These are phyloP conservation scores for Isotomurus palustris DNA, from an alignment of 2,888 invertebrate genomes.

Conservation along the genomic window DNA sequence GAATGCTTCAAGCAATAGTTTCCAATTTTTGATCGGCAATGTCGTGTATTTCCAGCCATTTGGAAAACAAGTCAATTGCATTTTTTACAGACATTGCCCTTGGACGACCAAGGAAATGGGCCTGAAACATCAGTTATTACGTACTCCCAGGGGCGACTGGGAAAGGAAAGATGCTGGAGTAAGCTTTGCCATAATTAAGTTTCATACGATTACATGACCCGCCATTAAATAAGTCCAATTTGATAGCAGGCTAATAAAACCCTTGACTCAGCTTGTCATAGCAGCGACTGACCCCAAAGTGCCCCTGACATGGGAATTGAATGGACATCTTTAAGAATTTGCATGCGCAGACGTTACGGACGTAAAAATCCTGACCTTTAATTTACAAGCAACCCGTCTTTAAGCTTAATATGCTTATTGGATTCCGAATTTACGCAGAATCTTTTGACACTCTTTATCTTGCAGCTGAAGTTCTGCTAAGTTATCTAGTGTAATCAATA, in stretches of 20 bases:
- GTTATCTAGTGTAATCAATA: not conserved
- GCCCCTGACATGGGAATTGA: no score
- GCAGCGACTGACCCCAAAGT: not conserved
- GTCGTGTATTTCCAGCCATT: slow-evolving; percentile 39
- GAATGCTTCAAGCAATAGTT: slow-evolving; percentile 45
- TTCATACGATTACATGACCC: not conserved
- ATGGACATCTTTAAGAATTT: no score
- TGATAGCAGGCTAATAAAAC: slow-evolving; percentile 1
- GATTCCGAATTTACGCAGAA: not conserved
- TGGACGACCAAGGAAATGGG: slow-evolving; percentile 30
- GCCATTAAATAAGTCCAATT: not conserved
- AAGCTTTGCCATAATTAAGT: slow-evolving; percentile 6
- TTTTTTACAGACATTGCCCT: slow-evolving; percentile 33
- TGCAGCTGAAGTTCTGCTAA: not conserved
- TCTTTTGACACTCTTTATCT: not conserved
- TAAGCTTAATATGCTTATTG: not conserved
- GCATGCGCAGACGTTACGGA: not conserved
- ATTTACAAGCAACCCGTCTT: not conserved
- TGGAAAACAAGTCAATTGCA: slow-evolving; percentile 21
- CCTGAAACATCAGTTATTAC: slow-evolving; percentile 40
- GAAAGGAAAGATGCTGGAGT: slow-evolving; percentile 14
- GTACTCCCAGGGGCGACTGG: slow-evolving; percentile 36
- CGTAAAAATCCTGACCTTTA: not conserved
- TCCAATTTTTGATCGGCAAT: slow-evolving; percentile 42
- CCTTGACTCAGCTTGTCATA: not conserved